These are phyloP conservation scores for Orius laevigatus DNA, from an alignment of 1,140 invertebrate species.

Conservation along the genomic window DNA sequence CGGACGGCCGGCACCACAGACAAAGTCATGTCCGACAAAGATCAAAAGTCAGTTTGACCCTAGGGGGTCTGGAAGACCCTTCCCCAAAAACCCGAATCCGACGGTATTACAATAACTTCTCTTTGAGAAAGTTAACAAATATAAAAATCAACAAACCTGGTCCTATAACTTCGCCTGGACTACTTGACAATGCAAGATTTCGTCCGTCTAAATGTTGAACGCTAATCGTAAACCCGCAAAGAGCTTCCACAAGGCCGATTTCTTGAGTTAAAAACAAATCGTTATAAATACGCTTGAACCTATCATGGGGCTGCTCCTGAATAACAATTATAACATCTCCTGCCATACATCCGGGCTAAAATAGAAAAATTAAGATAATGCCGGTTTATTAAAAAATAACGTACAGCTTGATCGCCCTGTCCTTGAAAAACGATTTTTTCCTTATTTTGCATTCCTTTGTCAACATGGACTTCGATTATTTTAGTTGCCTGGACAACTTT, in stretches of 20 bases:
- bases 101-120: too few species aligned
- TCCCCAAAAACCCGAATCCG: too few species aligned
- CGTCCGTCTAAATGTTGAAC: constrained; percentile 73
- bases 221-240: constrained; percentile 76
- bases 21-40: too few species aligned
- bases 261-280: constrained; percentile 60
- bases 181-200: constrained; percentile 51
- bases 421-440: constrained; percentile 74
- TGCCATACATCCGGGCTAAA: constrained; percentile 50
- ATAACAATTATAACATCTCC: constrained; percentile 84
- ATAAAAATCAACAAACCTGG: too few species aligned
- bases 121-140: too few species aligned
- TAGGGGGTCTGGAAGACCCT: too few species aligned
- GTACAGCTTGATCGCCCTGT: constrained; percentile 71
- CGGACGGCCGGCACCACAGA: too few species aligned
- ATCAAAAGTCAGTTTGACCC: too few species aligned
- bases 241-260: constrained; percentile 66
- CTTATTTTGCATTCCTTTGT: constrained; percentile 79
- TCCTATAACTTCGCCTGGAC: constrained; percentile 56
- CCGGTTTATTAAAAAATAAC: constrained; percentile 12
- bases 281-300: constrained; percentile 54
- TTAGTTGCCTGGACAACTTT: constrained; percentile 64
- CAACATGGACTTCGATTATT: constrained; percentile 75
- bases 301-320: constrained; percentile 61
- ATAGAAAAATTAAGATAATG: constrained; percentile 10